Percentiles rank a stretch among this genome's conserved stretches.
phyloP scores from a whole-genome alignment of 2,113 vertebrate genomes.

The Columba janthina region DNA sequence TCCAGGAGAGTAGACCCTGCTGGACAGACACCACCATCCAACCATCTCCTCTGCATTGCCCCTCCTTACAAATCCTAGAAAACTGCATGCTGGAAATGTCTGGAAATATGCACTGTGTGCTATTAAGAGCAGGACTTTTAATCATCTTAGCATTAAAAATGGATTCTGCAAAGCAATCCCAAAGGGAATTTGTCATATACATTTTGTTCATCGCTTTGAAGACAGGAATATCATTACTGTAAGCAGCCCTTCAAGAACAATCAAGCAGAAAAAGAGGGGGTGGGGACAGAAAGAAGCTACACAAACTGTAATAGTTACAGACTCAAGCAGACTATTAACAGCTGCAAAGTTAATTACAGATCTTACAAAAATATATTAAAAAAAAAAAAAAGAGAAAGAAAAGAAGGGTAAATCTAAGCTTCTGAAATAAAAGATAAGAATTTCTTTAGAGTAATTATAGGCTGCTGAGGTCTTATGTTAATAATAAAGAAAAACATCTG shows the following conservation, averaged over 20 bases:
- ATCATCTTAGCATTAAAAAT: constrained; percentile 29
- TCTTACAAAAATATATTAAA: constrained; percentile 31
- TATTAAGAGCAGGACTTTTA: neutral
- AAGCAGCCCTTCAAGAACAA: neutral
- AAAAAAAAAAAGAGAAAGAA: neutral
- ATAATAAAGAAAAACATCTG: constrained; percentile 82
- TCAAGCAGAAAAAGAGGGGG: neutral
- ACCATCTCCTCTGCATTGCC: fast-evolving
- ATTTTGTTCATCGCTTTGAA: neutral
- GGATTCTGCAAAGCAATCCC: constrained; percentile 10
- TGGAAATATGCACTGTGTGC: neutral
- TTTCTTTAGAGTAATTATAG: constrained; percentile 79
- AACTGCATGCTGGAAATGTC: neutral
- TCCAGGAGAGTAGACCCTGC: neutral
- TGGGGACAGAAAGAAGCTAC: neutral
- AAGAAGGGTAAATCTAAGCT: constrained; percentile 50
- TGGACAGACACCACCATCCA: fast-evolving
- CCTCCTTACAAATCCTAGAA: neutral
- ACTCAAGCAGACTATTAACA: constrained; percentile 50
- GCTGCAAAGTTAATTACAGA: constrained; percentile 74
- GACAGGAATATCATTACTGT: neutral
- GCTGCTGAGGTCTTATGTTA: constrained; percentile 66
- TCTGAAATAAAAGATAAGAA: constrained; percentile 77
- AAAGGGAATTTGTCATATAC: neutral
- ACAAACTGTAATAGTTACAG: neutral